Base-by-base conservation (phyloP, 1,140 invertebrate genomes). In the Anastrepha ludens region DNA sequence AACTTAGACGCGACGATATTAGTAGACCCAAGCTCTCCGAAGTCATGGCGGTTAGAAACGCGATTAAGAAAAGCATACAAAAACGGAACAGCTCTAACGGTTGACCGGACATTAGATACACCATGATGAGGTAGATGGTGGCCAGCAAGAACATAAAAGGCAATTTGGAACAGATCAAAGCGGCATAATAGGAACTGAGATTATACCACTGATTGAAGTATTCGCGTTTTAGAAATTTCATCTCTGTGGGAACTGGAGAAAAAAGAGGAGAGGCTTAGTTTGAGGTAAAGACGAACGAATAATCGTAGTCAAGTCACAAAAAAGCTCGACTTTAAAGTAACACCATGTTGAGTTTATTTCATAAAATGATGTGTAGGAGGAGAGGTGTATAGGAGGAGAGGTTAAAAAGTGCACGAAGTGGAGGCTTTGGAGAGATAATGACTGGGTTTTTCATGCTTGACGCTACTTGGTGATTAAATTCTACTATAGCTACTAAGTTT, bases 171-270 rank as follows among this genome's bases (percentile, higher is more conserved):
- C 97, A 92, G 0, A 97, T 96, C 90, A 97, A 95, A 0, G 98
- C 98, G 11, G 96, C 95, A 92, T 98, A 99, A 92, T 99, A 99
- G 0, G 98, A 96, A 91, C 97, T 97, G 17, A 99, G 92, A 44
- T 96, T 96, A 93, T 99, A 99, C 98, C 98, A 99, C 89, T 97
- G 96, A 93, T 99, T 99, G 90, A 98, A 97, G 91, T 98, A 96
- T 94, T 99, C 98, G 87, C 98, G 94, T 89, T 97, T 97, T 88
- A 99, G 94, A 5, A 98, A 94, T 85, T 96, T 95, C 85, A 98
- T 96, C 94, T 99, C 98, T 41, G 95, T 94, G 1, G 98, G 98
- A 95, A 98, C 98, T 99, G 93, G 55, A 95, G 95, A 91, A 88
- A 90, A 67, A 13, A 39, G 29, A 47, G 41, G 89, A 20, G 64